phyloP scores from a whole-genome alignment of 2,888 invertebrate species.

The Pristionchus fissidentatus region DNA sequence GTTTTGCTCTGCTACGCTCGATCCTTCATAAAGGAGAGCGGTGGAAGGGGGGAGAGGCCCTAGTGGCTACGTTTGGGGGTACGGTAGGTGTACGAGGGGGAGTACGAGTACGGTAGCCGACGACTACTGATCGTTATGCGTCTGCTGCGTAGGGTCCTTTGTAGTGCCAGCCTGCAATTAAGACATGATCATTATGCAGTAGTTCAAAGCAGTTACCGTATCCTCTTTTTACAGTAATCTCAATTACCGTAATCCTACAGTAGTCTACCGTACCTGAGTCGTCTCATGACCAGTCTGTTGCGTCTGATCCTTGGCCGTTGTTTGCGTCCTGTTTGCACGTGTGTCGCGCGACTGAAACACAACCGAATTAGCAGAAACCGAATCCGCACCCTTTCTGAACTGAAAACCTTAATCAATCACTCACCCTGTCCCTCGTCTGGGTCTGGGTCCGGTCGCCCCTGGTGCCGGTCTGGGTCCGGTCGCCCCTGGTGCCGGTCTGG shows the following conservation, averaged over 20 bases:
- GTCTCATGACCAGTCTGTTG: background rate
- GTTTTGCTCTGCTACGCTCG: no score
- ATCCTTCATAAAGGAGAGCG: no score
- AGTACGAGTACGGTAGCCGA: background rate
- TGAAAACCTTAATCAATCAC: background rate
- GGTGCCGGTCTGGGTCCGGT: no score
- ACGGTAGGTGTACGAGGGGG: background rate
- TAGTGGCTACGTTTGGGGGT: background rate
- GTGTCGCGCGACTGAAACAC: background rate
- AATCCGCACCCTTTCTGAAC: no score
- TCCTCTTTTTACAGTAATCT: no score
- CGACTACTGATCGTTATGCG: background rate
- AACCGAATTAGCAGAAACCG: background rate
- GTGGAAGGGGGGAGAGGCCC: no score
- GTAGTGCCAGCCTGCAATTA: background rate
- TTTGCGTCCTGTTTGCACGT: background rate
- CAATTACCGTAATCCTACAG: no score
- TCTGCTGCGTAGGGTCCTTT: conserved; percentile 16
- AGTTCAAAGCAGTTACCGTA: background rate
- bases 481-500: background rate
- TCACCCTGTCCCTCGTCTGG: background rate
- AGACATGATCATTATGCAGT: background rate
- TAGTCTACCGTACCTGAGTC: conserved; percentile 14
- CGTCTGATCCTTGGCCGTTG: background rate
- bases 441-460: background rate